Evolutionary conservation across 2,113 vertebrate genomes (phyloP), one percentile per base, ranked within the genome.

Genomic region (Centrocercus urophasianus): DNA sequence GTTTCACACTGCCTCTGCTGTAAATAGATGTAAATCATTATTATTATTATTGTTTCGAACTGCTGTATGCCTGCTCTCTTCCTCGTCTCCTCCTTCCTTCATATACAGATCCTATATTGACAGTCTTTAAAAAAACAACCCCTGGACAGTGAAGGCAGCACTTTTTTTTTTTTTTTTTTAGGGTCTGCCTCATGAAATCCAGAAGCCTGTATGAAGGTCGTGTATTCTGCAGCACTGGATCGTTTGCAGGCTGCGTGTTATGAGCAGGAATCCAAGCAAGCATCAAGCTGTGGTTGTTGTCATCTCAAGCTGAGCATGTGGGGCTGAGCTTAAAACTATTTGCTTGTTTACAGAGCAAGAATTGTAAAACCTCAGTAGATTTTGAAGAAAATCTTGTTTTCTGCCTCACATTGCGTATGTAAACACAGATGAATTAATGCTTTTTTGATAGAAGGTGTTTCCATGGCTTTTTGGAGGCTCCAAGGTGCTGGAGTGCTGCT

Each of bases 401-500:
- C 36, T 38, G 60, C 36, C 25, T 64, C 61, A 18, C 16, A 27
- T 64, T 40, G 36, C 36, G 40, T 40, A 28, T 18, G 18, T 40
- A 64, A 64, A 40, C 17, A 12, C 11, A 19, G 38, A 28, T 13
- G 61, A 40, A 64, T 64, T 40, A 64, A 40, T 3, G 10, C 8
- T 28, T 13, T 89, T 83, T 40, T 56, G 65, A 86, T 38, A 73
- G 69, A 11, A 47, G 12, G 8, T 45, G 21, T 80, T 80, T 61
- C 71, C 59, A 3, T 73, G 60, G 72, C 25, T 83, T 75, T 75
- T 66, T 63, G 61, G 69, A 86, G 40, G 65, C 50, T 6, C 32
- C 2, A 1, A 0, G 1, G 36, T 65, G 54, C 1, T 83, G n/a
- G 67, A 60, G n/a, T 0, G 3, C 36, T 88, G 63, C 45, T 70